Evolutionary conservation across 37 sponge, comb jelly and placozoan genomes (phyloP), one percentile per base, ranked within the genome.

Genomic region (Spongilla lacustris): DNA sequence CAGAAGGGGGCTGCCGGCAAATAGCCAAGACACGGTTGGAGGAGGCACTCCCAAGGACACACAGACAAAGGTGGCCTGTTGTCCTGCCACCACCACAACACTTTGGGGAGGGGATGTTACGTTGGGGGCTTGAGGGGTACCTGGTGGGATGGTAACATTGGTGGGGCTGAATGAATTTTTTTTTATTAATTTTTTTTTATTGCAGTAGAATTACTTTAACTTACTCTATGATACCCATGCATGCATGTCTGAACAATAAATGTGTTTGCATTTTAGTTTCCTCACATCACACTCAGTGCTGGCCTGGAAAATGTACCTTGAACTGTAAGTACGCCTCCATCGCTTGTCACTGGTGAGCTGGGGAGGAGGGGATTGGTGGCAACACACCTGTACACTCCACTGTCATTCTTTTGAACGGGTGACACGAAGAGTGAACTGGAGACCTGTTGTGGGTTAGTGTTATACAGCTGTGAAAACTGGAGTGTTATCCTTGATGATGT

Each of bases 361-460:
- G 81, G 88, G 8, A 91, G 76, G 30, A 91, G 66, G 12, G 67
- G 68, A 76, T 91, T 91, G 10, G 66, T 84, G 23, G 92, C 92
- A 0, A 37, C 31, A 41, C 92, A 91, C 27, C n/a, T 36, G 36
- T 86, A 82, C 58, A 26, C 26, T 29, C 92, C 92, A n/a, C 27
- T 49, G 24, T 91, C 92, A 28, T 30, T 58, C 34, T 34, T 37
- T 29, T 33, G 35, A 9, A 68, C 36, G 4, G 81, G 37, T 11
- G 58, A 11, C n/a, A 91, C 74, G 68, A 69, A 34, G 2, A 91
- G 78, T n/a, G 88, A 74, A 69, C 92, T 91, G 30, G 88, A 78
- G 29, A 80, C 80, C 69, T 75, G 88, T 9, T 76, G 81, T 36
- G 84, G 84, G 81, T 32, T 31, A 11, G 79, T 38, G 22, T 79